Conservation (phyloP, 1,140 invertebrate genomes). For the Andrena cerasifolii region DNA sequence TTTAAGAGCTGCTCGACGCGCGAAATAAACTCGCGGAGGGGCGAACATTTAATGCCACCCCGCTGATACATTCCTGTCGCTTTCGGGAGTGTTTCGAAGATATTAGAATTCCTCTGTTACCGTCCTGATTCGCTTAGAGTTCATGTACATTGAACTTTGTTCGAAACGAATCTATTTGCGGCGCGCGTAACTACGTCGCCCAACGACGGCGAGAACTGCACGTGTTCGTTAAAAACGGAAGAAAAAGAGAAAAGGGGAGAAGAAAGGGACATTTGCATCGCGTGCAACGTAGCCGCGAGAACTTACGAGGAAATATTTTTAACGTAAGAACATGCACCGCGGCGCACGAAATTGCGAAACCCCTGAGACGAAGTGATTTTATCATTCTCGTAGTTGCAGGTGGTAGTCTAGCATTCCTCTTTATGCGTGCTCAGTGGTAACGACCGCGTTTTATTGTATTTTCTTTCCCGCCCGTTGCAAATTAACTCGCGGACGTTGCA, state of each 20-base stretch:
- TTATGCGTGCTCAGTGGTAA: background rate
- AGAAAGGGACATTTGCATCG: conserved; percentile 27
- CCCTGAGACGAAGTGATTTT: conserved; percentile 6
- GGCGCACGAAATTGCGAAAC: conserved; percentile 17
- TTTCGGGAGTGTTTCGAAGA: no score
- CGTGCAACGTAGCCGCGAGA: conserved; percentile 6
- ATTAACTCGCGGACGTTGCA: background rate
- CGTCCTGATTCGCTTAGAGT: conserved; percentile 22
- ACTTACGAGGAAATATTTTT: conserved; percentile 38
- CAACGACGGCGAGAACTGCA: background rate
- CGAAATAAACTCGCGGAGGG: background rate
- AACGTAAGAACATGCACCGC: conserved; percentile 18
- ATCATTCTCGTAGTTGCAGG: background rate
- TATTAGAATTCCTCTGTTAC: background rate
- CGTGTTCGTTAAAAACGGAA: conserved; percentile 1
- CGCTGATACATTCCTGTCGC: background rate
- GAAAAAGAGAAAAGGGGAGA: background rate
- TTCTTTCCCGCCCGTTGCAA: background rate
- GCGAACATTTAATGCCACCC: background rate
- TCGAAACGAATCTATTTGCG: conserved; percentile 43
- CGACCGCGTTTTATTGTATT: background rate
- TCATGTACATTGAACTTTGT: conserved; percentile 49
- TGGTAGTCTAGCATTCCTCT: background rate
- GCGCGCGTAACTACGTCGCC: background rate
- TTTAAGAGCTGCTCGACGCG: background rate